Evolutionary conservation across 2,113 vertebrate species (phyloP).

Genomic region (Cranoglanis bouderius): DNA sequence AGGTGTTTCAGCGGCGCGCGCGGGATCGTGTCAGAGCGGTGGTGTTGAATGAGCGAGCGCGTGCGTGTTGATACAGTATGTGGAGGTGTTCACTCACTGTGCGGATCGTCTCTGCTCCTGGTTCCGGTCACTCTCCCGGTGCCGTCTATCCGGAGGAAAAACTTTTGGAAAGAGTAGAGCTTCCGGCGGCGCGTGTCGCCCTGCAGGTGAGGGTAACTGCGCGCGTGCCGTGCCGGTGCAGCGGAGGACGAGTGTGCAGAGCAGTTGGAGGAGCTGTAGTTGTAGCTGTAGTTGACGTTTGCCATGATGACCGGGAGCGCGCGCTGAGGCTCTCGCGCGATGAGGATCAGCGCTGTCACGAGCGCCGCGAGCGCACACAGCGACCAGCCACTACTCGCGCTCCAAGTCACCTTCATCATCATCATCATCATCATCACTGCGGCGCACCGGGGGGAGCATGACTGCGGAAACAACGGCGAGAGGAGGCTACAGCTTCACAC

Average conservation of each 20-base stretch:
- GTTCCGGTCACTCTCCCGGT: slow-evolving; percentile 93
- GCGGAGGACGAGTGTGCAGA: background rate
- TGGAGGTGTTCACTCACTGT: slow-evolving; percentile 83
- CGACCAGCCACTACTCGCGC: slow-evolving; percentile 88
- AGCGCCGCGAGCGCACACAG: slow-evolving; percentile 73
- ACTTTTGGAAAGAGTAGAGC: slow-evolving; percentile 95
- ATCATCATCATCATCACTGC: background rate
- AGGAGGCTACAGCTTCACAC: slow-evolving; percentile 62
- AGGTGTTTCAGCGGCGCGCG: slow-evolving; percentile 12
- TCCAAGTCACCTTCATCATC: slow-evolving; percentile 83
- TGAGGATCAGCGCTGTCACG: background rate
- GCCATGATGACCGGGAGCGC: slow-evolving; percentile 10
- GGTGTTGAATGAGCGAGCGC: background rate
- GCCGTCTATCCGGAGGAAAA: slow-evolving; percentile 92
- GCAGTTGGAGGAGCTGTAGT: too few relatives aligned
- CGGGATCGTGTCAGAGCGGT: too few relatives aligned
- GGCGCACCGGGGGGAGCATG: background rate
- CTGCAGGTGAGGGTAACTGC: slow-evolving; percentile 95
- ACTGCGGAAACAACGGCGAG: slow-evolving; percentile 58
- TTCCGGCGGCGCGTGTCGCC: slow-evolving; percentile 92
- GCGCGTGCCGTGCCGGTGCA: slow-evolving; percentile 78
- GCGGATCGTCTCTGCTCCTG: slow-evolving; percentile 90
- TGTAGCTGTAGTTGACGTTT: background rate
- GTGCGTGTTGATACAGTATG: background rate
- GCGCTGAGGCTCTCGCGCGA: background rate